Conservation (phyloP, 2,113 vertebrate genomes). For the Rhinopithecus roxellana region DNA sequence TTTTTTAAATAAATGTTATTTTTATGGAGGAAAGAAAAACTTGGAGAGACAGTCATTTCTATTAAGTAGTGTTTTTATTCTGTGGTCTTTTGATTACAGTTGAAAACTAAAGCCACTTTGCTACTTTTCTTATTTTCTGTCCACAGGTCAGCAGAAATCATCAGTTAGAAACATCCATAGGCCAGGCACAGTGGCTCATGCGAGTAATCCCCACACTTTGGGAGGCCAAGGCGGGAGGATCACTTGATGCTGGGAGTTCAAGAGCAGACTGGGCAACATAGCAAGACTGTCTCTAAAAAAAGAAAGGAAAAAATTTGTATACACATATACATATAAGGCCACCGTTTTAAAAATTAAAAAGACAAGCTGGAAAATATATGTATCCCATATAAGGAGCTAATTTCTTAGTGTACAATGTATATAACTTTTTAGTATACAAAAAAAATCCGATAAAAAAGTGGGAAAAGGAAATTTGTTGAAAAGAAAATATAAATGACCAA, state of each 20-base stretch:
- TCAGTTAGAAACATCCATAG: slow-evolving; percentile 9
- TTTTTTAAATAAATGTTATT: slow-evolving; percentile 67
- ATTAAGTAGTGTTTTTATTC: slow-evolving; percentile 24
- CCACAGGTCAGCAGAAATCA: slow-evolving; percentile 14
- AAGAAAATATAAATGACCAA: slow-evolving; percentile 14
- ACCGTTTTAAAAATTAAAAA: slow-evolving; percentile 1
- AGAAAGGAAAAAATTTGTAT: not conserved
- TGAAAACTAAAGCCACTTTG: slow-evolving; percentile 31
- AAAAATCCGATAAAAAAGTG: not conserved
- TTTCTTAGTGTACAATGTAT: slow-evolving; percentile 11
- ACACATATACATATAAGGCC: not conserved
- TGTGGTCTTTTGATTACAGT: slow-evolving; percentile 33
- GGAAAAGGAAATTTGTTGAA: slow-evolving; percentile 19
- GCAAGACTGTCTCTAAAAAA: too few relatives aligned
- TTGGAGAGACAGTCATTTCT: slow-evolving; percentile 16
- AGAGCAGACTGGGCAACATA: too few relatives aligned
- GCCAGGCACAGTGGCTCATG: too few relatives aligned
- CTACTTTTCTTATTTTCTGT: slow-evolving; percentile 37
- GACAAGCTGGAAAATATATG: slow-evolving; percentile 15
- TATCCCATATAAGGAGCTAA: not conserved
- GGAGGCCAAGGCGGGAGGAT: too few relatives aligned
- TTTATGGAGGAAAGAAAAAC: slow-evolving; percentile 40
- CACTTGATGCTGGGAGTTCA: too few relatives aligned
- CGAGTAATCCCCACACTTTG: too few relatives aligned
- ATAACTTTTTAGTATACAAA: slow-evolving; percentile 35